Conservation (phyloP, 1,140 invertebrate species). For the Pteromalus puparum region DNA sequence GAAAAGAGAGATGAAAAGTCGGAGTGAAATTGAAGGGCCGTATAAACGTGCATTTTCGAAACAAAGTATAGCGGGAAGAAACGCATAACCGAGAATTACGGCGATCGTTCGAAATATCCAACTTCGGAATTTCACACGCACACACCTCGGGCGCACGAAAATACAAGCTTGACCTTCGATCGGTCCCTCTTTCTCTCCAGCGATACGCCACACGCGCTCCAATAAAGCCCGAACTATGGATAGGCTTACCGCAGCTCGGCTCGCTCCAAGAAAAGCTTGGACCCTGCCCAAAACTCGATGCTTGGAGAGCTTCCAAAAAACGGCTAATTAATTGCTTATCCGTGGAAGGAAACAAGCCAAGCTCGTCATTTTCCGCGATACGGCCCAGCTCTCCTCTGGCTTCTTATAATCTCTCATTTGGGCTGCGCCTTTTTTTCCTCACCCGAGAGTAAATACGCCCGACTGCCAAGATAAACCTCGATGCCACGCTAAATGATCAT, state of each 20-base stretch:
- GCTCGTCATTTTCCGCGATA: slow-evolving; percentile 49
- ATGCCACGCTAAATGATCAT: background rate
- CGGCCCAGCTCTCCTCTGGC: background rate
- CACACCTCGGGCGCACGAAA: slow-evolving; percentile 61
- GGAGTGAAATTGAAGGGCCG: too few relatives aligned
- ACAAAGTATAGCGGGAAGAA: too few relatives aligned
- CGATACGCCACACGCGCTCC: background rate
- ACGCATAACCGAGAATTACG: too few relatives aligned
- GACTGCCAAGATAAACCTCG: slow-evolving; percentile 29
- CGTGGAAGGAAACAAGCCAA: slow-evolving; percentile 53
- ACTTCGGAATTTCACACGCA: background rate
- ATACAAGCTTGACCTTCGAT: slow-evolving; percentile 18
- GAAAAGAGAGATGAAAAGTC: too few relatives aligned
- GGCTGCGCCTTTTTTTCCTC: slow-evolving; percentile 5
- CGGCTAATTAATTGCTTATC: slow-evolving; percentile 54
- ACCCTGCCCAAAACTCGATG: slow-evolving; percentile 48
- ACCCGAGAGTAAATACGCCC: background rate
- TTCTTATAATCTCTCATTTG: slow-evolving; percentile 39
- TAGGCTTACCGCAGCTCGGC: background rate
- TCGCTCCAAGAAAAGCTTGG: slow-evolving; percentile 45
- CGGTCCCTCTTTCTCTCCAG: background rate
- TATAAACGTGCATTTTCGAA: too few relatives aligned
- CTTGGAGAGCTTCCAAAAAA: slow-evolving; percentile 50
- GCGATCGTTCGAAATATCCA: too few relatives aligned
- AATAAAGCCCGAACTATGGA: slow-evolving; percentile 32